phyloP scores from a whole-genome alignment of 2,113 vertebrate genomes.

The Epinephelus lanceolatus region DNA sequence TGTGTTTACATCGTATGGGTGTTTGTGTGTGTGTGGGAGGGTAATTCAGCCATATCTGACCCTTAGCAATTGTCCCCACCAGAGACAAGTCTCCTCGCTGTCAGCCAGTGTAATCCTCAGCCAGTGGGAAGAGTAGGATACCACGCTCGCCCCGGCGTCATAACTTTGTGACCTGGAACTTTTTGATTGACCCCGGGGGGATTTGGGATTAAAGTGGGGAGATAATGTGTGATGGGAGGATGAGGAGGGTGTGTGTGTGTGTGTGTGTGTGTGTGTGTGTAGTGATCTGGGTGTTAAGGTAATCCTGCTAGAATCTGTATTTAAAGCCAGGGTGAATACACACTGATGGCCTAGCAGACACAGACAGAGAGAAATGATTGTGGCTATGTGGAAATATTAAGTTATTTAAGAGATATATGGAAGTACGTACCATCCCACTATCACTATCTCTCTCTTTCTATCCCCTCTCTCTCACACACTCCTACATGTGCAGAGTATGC shows the following conservation, averaged over 20 bases:
- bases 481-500: slow-evolving; percentile 53
- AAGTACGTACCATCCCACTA: slow-evolving; percentile 47
- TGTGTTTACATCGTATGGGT: slow-evolving; percentile 11
- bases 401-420: slow-evolving; percentile 66
- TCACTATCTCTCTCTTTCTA: slow-evolving; percentile 20
- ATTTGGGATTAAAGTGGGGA: slow-evolving; percentile 55
- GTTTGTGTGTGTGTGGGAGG: not conserved
- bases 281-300: slow-evolving; percentile 43
- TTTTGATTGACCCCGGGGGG: slow-evolving; percentile 65
- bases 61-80: slow-evolving; percentile 52
- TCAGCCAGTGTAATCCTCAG: slow-evolving; percentile 60
- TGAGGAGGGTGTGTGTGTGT: not conserved
- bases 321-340: slow-evolving; percentile 37
- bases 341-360: slow-evolving; percentile 18
- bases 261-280: slow-evolving; percentile 2
- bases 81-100: slow-evolving; percentile 46
- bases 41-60: slow-evolving; percentile 44
- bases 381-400: slow-evolving; percentile 48
- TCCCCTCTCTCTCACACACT: slow-evolving; percentile 30
- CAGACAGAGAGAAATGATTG: slow-evolving; percentile 17
- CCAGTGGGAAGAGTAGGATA: slow-evolving; percentile 38
- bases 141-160: slow-evolving; percentile 8
- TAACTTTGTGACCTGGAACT: slow-evolving; percentile 66
- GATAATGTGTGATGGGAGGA: slow-evolving; percentile 39
- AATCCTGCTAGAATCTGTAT: slow-evolving; percentile 63